Base-by-base conservation (phyloP, 1,140 invertebrate genomes). In the Halotydeus destructor region DNA sequence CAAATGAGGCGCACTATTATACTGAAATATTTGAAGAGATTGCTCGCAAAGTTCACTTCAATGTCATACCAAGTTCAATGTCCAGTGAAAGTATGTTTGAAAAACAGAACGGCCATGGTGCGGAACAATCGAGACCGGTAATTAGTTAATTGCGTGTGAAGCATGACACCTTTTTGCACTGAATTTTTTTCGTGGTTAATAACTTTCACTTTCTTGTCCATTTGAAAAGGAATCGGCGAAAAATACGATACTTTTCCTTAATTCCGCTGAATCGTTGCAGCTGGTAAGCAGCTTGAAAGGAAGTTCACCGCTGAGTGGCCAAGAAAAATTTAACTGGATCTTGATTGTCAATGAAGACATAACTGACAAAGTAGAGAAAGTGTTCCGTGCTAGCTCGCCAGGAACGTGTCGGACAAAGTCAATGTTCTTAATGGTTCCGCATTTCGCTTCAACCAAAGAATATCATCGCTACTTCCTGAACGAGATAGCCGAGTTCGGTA, bases 201-300 rank as follows among this genome's bases (percentile, higher is more conserved):
- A 19, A n/a, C n/a, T 38, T 38, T 18, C 27, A 23, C 19, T 19
- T 23, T 38, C 19, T 22, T 18, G 25, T 38, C n/a, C 18, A 3
- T 39, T 16, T 39, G 14, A 9, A 5, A 24, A 26, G 5, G 12
- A 5, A 26, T 14, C 27, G 19, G 26, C 21, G 27, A 28, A 39
- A 18, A 39, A 39, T 28, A 39, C 38, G 14, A 39, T 39, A 2
- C 38, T 39, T 6, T 39, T 39, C 16, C 21, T 39, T n/a, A 39
- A 22, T 39, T 16, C 38, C 27, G 26, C 27, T 5, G 38, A 39
- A 27, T 12, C 38, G 30, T 27, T 39, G 26, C 18, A 39, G 19
- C 25, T 39, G 5, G 18, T 39, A n/a, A n/a, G 25, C 22, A 28
- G 38, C 30, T 22, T 39, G 6, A 5, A 27, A 39, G 30, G 14